Percentiles rank a stretch among this genome's conserved stretches.
phyloP scores from a whole-genome alignment of 2,797 vertebrate genomes.

The Eulemur albifrons region DNA sequence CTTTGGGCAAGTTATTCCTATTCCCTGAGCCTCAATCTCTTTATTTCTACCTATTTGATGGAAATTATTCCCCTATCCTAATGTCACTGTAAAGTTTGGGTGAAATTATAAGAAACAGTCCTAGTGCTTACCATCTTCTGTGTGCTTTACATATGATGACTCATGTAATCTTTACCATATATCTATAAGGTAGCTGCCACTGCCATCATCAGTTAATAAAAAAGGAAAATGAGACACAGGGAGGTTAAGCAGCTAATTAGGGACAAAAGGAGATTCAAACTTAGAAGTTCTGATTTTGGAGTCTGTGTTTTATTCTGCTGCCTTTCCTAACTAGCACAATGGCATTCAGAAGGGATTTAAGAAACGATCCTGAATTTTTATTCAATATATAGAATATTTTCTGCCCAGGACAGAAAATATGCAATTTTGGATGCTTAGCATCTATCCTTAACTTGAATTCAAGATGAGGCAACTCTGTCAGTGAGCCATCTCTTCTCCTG shows the following conservation, averaged over 20 bases:
- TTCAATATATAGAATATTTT: neutral
- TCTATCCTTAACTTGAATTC: neutral
- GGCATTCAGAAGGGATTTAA: neutral
- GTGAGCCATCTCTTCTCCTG: neutral
- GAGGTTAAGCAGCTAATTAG: neutral
- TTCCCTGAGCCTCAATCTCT: neutral
- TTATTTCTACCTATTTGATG: neutral
- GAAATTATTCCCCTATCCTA: neutral
- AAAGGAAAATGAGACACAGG: neutral
- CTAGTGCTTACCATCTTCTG: neutral
- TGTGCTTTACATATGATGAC: neutral
- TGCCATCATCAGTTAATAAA: neutral
- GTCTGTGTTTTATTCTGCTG: neutral
- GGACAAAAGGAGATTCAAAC: neutral
- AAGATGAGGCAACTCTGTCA: neutral
- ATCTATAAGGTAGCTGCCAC: neutral
- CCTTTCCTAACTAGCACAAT: neutral
- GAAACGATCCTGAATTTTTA: neutral
- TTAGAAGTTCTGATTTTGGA: neutral
- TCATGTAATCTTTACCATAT: neutral
- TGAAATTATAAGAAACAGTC: neutral
- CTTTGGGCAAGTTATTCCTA: neutral
- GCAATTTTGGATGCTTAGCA: neutral
- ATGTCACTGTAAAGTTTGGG: neutral
- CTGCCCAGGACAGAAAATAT: neutral